Evolutionary conservation across 2,797 vertebrate genomes (phyloP).

Genomic region (Gobionotothen gibberifrons): DNA sequence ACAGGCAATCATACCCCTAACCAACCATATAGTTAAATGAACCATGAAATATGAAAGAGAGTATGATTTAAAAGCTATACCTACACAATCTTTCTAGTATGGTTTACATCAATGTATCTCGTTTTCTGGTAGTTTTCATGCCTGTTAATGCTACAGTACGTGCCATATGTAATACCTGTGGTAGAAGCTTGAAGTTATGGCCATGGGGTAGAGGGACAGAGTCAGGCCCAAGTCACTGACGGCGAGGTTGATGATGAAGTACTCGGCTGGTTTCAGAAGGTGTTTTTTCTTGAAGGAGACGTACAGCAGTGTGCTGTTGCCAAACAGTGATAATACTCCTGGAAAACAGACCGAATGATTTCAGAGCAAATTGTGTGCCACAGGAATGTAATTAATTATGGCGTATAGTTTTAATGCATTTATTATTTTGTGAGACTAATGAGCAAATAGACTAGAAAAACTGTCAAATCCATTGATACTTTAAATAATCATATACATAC

Average conservation of each 20-base stretch:
- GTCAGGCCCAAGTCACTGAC: constrained; percentile 88
- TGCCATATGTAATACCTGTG: constrained; percentile 81
- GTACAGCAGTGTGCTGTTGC: constrained; percentile 84
- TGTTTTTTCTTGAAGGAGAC: constrained; percentile 86
- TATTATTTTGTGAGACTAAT: no score
- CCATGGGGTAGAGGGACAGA: constrained; percentile 86
- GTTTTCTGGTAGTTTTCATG: not conserved
- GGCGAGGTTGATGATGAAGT: constrained; percentile 88
- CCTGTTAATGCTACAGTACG: not conserved
- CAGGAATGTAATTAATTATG: not conserved
- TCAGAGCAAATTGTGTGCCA: not conserved
- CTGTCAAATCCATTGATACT: not conserved
- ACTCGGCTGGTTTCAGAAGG: constrained; percentile 86
- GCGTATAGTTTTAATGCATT: no score
- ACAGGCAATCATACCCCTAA: constrained; percentile 24
- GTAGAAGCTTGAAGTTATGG: constrained; percentile 85
- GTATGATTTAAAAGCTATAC: not conserved
- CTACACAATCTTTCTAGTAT: not conserved
- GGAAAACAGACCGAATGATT: constrained; percentile 25
- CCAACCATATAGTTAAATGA: constrained; percentile 28
- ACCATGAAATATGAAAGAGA: constrained; percentile 23
- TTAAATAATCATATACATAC: not conserved
- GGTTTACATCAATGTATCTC: not conserved
- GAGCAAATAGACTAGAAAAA: not conserved
- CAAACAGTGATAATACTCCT: constrained; percentile 83